Base-by-base conservation (phyloP, 2,888 invertebrate species). In the Epirrhoe tristata region DNA sequence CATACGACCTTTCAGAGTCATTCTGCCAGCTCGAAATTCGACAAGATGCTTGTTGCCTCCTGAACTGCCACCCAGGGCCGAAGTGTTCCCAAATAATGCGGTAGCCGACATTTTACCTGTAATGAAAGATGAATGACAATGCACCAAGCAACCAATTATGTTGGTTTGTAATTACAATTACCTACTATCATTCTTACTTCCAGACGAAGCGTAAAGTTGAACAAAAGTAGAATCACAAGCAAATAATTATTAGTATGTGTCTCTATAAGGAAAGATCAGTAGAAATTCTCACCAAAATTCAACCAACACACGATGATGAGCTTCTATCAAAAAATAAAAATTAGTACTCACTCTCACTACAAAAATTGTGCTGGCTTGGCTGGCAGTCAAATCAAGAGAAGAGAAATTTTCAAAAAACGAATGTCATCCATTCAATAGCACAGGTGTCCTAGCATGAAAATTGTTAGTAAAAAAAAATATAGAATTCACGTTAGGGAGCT, bases 1-100 rank as follows among this genome's bases (percentile, higher is more conserved):
- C 97, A 98, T 98, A 81, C 97, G 97, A 53, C 98, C 98, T 87
- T 97, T 97, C 90, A 98, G 94, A 70, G 96, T 97, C 99, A 99
- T 99, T 94, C 98, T 98, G 34, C 99, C 99, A 74, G 99, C 99
- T 78, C 98, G 96, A 85, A 98, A 98, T 93, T 99, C 99, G 1
- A 99, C 97, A 72, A 99, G 92, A 93, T 99, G 97, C 86, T 98
- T 97, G 76, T 96, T 98, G 63, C 97, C 97, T 57, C 96, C 96
- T 34, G 98, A 96, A 68, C 96, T 95, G 63, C 97, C 97, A 46
- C 96, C 96, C 66, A 97, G 96, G 51, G 96, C 94, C 63, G 96
- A 95, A 72, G 96, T 94, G 86, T 95, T 96, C 34, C 97, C 97
- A 89, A 97, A 97, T 77, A 97, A 90, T 61, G 96, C 96, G 73